phyloP scores from a whole-genome alignment of 2,888 invertebrate species.

The Troilus luridus region DNA sequence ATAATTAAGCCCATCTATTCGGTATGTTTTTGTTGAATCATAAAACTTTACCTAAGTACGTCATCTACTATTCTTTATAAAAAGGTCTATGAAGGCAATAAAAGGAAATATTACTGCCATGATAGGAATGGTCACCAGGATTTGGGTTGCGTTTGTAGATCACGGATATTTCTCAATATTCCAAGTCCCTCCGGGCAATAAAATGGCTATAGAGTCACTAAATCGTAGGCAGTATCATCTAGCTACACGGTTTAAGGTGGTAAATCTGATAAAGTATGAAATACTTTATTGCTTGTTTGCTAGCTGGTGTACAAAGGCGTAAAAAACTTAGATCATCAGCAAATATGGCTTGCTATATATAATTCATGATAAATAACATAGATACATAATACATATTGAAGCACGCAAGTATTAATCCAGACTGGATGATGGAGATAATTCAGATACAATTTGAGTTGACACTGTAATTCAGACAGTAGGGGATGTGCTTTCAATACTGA shows the following conservation, averaged over 20 bases:
- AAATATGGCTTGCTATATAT: too few relatives aligned
- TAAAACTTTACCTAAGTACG: neutral
- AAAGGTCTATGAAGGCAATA: neutral
- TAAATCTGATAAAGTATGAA: constrained; percentile 4
- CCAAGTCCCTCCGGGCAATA: neutral
- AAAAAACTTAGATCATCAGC: too few relatives aligned
- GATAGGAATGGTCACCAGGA: neutral
- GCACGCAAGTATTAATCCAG: too few relatives aligned
- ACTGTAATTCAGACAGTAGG: too few relatives aligned
- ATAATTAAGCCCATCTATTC: too few relatives aligned
- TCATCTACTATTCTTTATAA: neutral
- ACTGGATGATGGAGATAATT: too few relatives aligned
- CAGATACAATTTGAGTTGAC: too few relatives aligned
- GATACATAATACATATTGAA: too few relatives aligned
- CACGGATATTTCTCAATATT: constrained; percentile 11
- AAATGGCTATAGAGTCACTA: neutral
- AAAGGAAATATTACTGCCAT: neutral
- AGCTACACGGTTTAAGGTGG: constrained; percentile 9
- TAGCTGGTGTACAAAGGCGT: too few relatives aligned
- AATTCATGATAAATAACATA: too few relatives aligned
- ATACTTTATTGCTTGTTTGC: neutral
- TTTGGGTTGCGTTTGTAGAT: neutral
- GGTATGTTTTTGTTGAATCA: neutral
- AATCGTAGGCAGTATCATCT: constrained; percentile 24
- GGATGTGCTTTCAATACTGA: too few relatives aligned